A percentile compares a stretch with the other conserved stretches of the same genome.
Conservation (phyloP, 2,113 vertebrate species). For the Platysternon megacephalum region DNA sequence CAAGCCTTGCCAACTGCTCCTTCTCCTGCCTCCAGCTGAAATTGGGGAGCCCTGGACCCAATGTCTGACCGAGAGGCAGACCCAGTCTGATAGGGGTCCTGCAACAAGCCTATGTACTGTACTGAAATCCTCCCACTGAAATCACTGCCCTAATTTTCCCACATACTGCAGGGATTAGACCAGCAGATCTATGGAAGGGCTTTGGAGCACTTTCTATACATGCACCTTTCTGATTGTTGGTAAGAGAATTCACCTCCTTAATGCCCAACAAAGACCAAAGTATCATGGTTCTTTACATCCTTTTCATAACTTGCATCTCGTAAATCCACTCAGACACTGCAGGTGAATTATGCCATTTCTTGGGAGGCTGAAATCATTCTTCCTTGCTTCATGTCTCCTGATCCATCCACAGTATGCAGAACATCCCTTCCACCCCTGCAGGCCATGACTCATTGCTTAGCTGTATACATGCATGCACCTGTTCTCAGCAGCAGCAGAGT, state of each 20-base stretch:
- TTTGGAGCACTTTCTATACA: neutral
- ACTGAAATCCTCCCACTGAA: neutral
- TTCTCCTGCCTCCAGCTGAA: neutral
- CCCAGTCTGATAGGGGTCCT: neutral
- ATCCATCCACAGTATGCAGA: neutral
- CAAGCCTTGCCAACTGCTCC: neutral
- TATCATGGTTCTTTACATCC: neutral
- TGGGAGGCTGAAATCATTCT: neutral
- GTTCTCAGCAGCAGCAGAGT: neutral
- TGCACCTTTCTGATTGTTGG: neutral
- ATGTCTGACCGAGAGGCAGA: fast-evolving
- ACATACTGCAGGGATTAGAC: neutral
- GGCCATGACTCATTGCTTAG: neutral
- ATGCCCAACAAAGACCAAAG: neutral
- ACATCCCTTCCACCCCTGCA: neutral
- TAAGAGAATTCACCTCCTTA: neutral
- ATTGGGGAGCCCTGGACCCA: neutral
- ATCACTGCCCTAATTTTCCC: neutral
- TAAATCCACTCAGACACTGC: neutral
- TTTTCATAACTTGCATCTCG: too few species aligned
- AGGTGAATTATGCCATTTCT: neutral
- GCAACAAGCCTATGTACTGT: neutral
- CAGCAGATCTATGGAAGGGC: neutral
- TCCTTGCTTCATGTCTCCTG: neutral
- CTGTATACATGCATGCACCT: neutral